Base-by-base conservation (phyloP, 2,888 invertebrate species). In the Euclidia mi region DNA sequence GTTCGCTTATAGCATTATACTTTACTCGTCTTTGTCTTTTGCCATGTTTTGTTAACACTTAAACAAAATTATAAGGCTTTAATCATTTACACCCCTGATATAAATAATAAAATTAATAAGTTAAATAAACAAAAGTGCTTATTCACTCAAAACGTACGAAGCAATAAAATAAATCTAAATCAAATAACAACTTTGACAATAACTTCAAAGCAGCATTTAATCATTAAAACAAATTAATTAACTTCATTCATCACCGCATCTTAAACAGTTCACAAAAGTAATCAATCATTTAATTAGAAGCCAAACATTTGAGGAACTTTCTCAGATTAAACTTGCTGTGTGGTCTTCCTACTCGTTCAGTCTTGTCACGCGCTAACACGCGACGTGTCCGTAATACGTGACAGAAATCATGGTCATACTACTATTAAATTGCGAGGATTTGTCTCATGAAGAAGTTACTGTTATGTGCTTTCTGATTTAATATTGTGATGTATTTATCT, bases 331-430 rank as follows among this genome's bases (percentile, higher is more conserved):
- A 52, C 25, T 52, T 29, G 20, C 14, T 34, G 44, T 20, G 40
- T 56, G 56, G 56, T 45, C 35, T 29, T 17, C 49, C 20, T 56
- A 56, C 45, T 50, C 35, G 56, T 56, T 42, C 20, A 63, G 44
- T 55, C 48, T 25, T 15, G 51, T 58, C 62, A 63, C 58, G 62
- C 44, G 31, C 42, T 55, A 63, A 58, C 58, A 38, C 31, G 48
- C 35, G 29, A 62, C 62, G 62, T 63, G 62, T 51, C 58, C 44
- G 34, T 42, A 34, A 46, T 50, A 51, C 62, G 55, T 55, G 62
- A 51, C 51, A 37, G 47, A 62, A 47, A 48, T 48, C 40, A 58
- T 47, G 58, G 58, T 58, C 43, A 55, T 43, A 44, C 50, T 47
- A 32, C 1, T 28, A 56, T 56, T 17, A 56, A 45, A 50, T 45